Conservation (phyloP, 2,113 vertebrate species). For the Clinocottus analis region DNA sequence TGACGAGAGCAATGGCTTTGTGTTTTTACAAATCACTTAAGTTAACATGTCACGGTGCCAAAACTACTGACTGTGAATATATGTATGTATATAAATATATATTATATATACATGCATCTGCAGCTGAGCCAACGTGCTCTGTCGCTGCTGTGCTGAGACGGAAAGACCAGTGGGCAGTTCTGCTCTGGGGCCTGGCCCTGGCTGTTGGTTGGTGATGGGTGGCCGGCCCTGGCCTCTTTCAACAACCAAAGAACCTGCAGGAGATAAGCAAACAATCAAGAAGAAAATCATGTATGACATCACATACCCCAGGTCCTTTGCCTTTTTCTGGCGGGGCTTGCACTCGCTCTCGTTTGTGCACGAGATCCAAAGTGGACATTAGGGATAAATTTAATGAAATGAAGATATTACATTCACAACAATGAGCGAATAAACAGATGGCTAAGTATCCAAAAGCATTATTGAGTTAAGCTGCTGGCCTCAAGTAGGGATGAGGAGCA, state of each 20-base stretch:
- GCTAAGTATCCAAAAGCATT: no score
- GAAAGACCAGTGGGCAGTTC: conserved; percentile 66
- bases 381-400: background rate
- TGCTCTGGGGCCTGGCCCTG: conserved; percentile 65
- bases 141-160: conserved; percentile 72
- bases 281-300: background rate
- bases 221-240: conserved; percentile 75
- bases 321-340: background rate
- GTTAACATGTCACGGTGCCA: background rate
- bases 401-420: no score
- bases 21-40: background rate
- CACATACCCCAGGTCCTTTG: background rate
- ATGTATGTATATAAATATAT: background rate
- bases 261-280: background rate
- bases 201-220: conserved; percentile 58
- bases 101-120: conserved; percentile 80
- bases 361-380: background rate
- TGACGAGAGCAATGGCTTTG: background rate
- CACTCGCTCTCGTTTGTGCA: background rate
- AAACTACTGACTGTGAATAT: background rate
- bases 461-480: no score
- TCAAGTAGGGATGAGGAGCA: background rate
- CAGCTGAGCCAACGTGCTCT: conserved; percentile 84
- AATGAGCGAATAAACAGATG: no score
- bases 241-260: conserved; percentile 80